A percentile compares a stretch with the other conserved stretches of the same genome.
Evolutionary conservation across 1,140 invertebrate genomes (phyloP).

Genomic region (Eupristina koningsbergeri): DNA sequence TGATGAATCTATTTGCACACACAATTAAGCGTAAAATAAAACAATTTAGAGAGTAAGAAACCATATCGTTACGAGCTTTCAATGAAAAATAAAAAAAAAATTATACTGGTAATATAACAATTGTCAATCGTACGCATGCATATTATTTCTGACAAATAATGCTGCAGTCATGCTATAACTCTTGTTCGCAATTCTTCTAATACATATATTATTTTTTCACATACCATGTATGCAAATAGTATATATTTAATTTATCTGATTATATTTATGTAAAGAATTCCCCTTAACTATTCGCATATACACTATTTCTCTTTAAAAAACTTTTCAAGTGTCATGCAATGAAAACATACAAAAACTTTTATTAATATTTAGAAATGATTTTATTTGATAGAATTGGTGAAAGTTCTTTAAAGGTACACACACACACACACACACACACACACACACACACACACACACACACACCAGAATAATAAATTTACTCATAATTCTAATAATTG

Average conservation of each 20-base stretch:
- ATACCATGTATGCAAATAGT: no score
- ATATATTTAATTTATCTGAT: no score
- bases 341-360: not conserved
- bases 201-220: not conserved
- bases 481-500: no score
- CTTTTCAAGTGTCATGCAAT: no score
- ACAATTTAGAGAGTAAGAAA: constrained; percentile 28
- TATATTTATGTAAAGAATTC: no score
- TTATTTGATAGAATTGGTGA: not conserved
- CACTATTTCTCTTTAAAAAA: no score
- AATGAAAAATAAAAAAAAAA: not conserved
- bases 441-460: no score
- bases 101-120: not conserved
- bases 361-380: not conserved
- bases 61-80: not conserved
- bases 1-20: constrained; percentile 42
- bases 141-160: not conserved
- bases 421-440: no score
- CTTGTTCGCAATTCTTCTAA: not conserved
- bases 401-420: not conserved
- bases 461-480: no score
- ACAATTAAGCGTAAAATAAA: constrained; percentile 7
- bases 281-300: no score
- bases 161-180: not conserved
- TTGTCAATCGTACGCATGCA: not conserved